Percentiles rank a stretch among this genome's conserved stretches.
Evolutionary conservation across 2,113 vertebrate species (phyloP).

Genomic region (Nyctibius bracteatus): DNA sequence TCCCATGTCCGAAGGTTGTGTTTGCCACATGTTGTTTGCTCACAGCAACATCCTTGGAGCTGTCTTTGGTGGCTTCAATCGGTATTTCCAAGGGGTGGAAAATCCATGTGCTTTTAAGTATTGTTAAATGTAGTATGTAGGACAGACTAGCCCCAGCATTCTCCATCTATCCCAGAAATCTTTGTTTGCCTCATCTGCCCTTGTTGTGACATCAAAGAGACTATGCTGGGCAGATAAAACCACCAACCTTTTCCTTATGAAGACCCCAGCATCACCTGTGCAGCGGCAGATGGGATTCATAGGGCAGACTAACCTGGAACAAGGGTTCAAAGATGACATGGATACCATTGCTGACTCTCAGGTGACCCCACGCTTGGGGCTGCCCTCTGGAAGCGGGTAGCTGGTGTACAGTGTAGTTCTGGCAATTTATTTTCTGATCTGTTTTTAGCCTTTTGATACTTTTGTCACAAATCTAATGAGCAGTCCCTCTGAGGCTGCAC

Average conservation of each 20-base stretch:
- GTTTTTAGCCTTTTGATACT: background rate
- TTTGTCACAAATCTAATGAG: background rate
- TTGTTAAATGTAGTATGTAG: background rate
- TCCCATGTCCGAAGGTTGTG: fast-evolving
- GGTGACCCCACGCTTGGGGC: background rate
- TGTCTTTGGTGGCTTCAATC: background rate
- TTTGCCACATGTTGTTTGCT: background rate
- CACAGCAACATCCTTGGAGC: background rate
- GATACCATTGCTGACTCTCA: background rate
- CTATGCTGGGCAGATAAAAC: background rate
- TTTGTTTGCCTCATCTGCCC: background rate
- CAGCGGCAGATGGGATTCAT: background rate
- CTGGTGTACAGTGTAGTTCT: background rate
- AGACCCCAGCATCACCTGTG: background rate
- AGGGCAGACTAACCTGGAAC: background rate
- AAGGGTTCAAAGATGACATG: background rate
- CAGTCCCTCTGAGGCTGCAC: background rate
- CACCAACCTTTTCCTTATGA: background rate
- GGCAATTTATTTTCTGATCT: background rate
- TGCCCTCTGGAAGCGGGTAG: background rate
- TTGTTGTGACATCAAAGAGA: background rate
- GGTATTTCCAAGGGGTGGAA: background rate
- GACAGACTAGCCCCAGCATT: background rate
- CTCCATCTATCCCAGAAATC: background rate
- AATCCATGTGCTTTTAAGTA: background rate